These are phyloP conservation scores for Drosophila melanosoma DNA, from an alignment of 2,888 invertebrate genomes.

Conservation along the genomic window DNA sequence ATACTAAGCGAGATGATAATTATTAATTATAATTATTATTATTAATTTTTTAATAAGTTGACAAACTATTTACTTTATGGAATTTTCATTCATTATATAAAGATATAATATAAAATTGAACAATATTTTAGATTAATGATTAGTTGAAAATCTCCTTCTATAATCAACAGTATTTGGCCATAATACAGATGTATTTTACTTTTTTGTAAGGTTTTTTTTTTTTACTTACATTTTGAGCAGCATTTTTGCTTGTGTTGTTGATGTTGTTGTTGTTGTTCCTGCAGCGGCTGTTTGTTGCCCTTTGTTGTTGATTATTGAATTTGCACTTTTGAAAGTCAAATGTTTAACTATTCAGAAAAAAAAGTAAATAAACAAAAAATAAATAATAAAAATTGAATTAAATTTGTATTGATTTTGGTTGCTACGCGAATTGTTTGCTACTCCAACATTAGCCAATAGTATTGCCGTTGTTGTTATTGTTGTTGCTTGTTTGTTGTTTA, in stretches of 20 bases:
- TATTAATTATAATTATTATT: no score
- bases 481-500: constrained; percentile 18
- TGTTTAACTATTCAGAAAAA: constrained; percentile 55
- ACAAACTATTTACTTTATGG: neutral
- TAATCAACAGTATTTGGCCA: neutral
- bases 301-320: constrained; percentile 50
- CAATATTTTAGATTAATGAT: neutral
- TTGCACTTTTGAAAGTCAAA: constrained; percentile 75
- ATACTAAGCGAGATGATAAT: neutral
- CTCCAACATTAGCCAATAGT: constrained; percentile 29
- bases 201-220: neutral
- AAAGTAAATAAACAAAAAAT: constrained; percentile 18
- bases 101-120: neutral
- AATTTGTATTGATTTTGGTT: constrained; percentile 3
- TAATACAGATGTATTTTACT: neutral
- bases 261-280: constrained; percentile 35
- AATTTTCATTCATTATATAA: neutral
- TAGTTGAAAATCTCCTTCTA: neutral
- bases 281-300: constrained; percentile 42
- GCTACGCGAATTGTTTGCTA: constrained; percentile 10
- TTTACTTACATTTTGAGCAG: constrained; percentile 74
- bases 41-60: neutral
- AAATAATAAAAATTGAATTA: constrained; percentile 23
- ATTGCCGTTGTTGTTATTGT: constrained; percentile 11
- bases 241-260: constrained; percentile 52